Evolutionary conservation across 2,888 invertebrate genomes (phyloP).

Genomic region (Polymixis flavicincta): DNA sequence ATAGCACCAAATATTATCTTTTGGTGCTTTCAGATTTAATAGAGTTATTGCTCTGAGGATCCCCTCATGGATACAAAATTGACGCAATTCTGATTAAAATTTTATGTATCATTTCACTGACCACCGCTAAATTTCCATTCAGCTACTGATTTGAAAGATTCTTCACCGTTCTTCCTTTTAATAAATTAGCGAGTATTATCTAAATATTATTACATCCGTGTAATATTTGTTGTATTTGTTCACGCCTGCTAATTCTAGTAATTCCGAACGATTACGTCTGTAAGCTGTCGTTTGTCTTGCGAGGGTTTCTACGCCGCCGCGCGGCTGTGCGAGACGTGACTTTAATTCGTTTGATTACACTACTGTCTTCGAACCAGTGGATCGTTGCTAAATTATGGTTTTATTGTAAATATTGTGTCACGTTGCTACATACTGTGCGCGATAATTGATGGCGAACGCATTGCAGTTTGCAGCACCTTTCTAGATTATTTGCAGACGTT

Average conservation of each 20-base stretch:
- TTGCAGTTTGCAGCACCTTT: constrained; percentile 25
- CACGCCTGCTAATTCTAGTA: constrained; percentile 46
- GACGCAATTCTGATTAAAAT: background rate
- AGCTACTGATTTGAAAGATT: background rate
- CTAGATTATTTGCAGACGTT: constrained; percentile 24
- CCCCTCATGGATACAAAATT: background rate
- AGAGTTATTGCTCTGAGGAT: background rate
- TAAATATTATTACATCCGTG: constrained; percentile 28
- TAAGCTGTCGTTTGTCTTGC: constrained; percentile 41
- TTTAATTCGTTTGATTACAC: constrained; percentile 48
- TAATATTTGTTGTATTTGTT: constrained; percentile 40
- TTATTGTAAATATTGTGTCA: constrained; percentile 36
- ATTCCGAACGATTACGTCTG: constrained; percentile 51
- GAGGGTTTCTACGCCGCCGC: constrained; percentile 48
- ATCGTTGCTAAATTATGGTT: constrained; percentile 35
- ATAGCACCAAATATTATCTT: too few species aligned
- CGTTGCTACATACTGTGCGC: constrained; percentile 10
- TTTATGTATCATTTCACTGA: background rate
- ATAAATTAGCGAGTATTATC: background rate
- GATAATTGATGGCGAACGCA: constrained; percentile 24
- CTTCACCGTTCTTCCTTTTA: background rate
- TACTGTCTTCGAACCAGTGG: constrained; percentile 11
- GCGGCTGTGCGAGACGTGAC: constrained; percentile 47
- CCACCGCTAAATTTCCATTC: background rate
- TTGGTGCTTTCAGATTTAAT: too few species aligned